Evolutionary conservation across 1,140 invertebrate genomes (phyloP), one percentile per base, ranked within the genome.

Genomic region (Papilio dardanus): DNA sequence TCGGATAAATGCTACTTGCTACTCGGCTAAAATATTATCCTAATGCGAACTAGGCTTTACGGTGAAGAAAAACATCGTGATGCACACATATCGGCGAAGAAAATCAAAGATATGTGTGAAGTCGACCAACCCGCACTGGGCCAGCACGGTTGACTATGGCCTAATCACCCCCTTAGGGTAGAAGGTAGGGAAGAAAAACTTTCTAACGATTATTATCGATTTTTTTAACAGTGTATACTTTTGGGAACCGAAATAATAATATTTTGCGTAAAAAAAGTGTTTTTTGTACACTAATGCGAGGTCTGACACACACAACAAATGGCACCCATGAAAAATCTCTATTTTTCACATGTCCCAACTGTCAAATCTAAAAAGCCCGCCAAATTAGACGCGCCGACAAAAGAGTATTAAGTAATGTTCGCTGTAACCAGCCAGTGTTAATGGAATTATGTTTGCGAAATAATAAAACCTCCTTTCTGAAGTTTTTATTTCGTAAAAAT

Each of bases 281-380:
- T 46, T 46, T 42, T 42, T 46, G 6, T 46, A 46, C 16, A n/a
- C 16, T n/a, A 46, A 16, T 16, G 40, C 4, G 14, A 16, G n/a
- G 16, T 68, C 30, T 33, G 16, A 1, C 33, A 21, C 19, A 3
- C 7, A 35, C 12, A 40, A 68, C 66, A 68, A 68, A 68, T 40
- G 66, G 66, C 35, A 24, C 19, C 66, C 66, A 68, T 40, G 66
- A 35, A 68, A 33, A 37, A 35, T 40, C 66, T 37, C 66, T 35
- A 68, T 68, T 68, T 68, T 68, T 68, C 35, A 68, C 66, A 30
- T 37, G 33, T 68, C 66, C 66, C 31, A 68, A 68, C 66, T 68
- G 66, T 68, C 66, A 68, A 68, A 68, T 68, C 24, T 68, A 40
- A 68, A 68, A 68, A 37, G 66, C 66, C 66, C 66, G 31, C 66